Evolutionary conservation across 2,888 invertebrate genomes (phyloP).

Genomic region (Plemyria rubiginata): DNA sequence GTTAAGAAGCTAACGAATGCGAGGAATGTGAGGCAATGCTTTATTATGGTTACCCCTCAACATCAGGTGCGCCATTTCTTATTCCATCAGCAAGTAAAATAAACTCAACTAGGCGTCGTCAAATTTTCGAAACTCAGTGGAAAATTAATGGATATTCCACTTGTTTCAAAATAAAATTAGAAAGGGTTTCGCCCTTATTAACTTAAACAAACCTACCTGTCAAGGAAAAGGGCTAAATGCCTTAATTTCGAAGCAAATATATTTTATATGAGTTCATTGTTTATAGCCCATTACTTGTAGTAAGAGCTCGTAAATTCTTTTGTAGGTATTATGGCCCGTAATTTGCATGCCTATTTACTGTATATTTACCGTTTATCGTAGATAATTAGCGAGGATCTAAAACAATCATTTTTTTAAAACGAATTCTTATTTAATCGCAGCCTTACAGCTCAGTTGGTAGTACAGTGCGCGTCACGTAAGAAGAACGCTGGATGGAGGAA

Average conservation of each 20-base stretch:
- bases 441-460: no score
- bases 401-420: not conserved
- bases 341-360: constrained; percentile 54
- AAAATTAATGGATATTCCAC: not conserved
- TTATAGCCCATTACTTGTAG: constrained; percentile 56
- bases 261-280: constrained; percentile 48
- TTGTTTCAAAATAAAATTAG: constrained; percentile 6
- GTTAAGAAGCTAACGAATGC: no score
- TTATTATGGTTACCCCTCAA: no score
- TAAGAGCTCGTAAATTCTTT: constrained; percentile 56
- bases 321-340: constrained; percentile 53
- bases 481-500: no score
- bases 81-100: no score
- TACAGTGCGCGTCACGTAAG: no score
- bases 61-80: no score
- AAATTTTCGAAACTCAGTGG: not conserved
- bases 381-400: constrained; percentile 12
- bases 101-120: no score
- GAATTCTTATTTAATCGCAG: no score
- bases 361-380: constrained; percentile 19
- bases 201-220: constrained; percentile 28
- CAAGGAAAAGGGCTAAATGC: constrained; percentile 38
- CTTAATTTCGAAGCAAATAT: constrained; percentile 46
- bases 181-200: constrained; percentile 22
- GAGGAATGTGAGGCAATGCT: no score